A percentile compares a stretch with the other conserved stretches of the same genome.
These are phyloP conservation scores for Hypercompe scribonia DNA, from an alignment of 2,888 invertebrate species.

Conservation along the genomic window DNA sequence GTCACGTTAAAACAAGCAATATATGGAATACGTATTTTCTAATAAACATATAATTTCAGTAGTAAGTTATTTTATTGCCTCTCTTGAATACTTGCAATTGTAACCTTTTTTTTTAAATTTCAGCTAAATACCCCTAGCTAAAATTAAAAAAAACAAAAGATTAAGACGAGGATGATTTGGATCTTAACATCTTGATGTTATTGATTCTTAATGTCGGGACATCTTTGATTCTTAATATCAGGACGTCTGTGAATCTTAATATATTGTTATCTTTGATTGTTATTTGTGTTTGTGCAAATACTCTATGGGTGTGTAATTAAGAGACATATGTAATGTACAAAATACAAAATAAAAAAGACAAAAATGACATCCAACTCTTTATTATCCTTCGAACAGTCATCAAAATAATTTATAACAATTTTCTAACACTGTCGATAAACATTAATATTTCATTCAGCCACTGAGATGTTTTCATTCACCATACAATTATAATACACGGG, in stretches of 20 bases:
- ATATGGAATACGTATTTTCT: not conserved
- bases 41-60: not conserved
- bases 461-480: conserved; percentile 80
- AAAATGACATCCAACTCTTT: conserved; percentile 87
- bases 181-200: not conserved
- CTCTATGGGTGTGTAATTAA: not conserved
- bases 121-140: too few relatives aligned
- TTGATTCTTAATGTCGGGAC: not conserved
- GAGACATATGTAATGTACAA: not conserved
- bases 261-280: not conserved
- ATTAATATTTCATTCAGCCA: conserved; percentile 84
- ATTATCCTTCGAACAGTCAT: conserved; percentile 88
- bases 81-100: too few relatives aligned
- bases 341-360: conserved; percentile 62
- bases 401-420: conserved; percentile 88
- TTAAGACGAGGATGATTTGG: not conserved
- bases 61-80: not conserved
- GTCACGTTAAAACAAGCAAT: not conserved
- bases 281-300: not conserved
- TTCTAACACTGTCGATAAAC: conserved; percentile 87
- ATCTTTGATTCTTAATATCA: too few relatives aligned
- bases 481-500: conserved; percentile 75
- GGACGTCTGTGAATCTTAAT: too few relatives aligned
- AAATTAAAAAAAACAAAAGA: too few relatives aligned
- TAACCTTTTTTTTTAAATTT: too few relatives aligned